Evolutionary conservation across 2,113 vertebrate species (phyloP), one percentile per base, ranked within the genome.

Genomic region (Planiliza haematocheilus): DNA sequence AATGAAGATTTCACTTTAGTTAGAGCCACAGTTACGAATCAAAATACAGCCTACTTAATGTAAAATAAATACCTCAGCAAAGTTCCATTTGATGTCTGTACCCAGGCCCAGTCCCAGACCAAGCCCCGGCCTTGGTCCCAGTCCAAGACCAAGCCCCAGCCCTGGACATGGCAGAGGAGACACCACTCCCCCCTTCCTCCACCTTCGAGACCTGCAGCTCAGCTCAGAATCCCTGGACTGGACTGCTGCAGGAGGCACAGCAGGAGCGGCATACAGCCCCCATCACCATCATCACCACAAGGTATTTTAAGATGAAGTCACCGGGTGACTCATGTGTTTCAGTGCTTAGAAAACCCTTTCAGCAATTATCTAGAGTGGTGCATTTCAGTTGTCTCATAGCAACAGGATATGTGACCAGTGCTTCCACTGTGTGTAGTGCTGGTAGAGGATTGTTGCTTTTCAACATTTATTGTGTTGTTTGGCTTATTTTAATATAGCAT

Each of bases 141-240:
- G 79, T 55, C 79, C 77, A 1, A 86, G 86, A 4, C 51, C 64
- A 2, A 70, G 61, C 13, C 84, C 82, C 42, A 86, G 81, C 4
- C 91, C 67, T 0, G 74, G 81, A 1, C 48, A 66, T 0, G 49
- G 61, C 41, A 80, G 59, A 46, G 57, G 83, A 42, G 81, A 84
- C 63, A 14, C 59, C 18, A 77, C 85, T 4, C 91, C 92, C 1
- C 84, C 88, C 2, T 81, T 71, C 12, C 70, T 88, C 24, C 84
- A 80, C 71, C 86, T 93, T 42, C 83, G 88, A 0, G 95, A 95
- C 60, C 90, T 94, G 50, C 93, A 95, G 80, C 92, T 94, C 65
- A 95, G 92, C 88, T 88, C 92, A 7, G 94, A 95, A 78, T 92
- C 93, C 0, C 83, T 88, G 1, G 92, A 1, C 77, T 62, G 75